A percentile compares a stretch with the other conserved stretches of the same genome.
phyloP scores from a whole-genome alignment of 2,888 invertebrate species.

The Plemyria rubiginata region DNA sequence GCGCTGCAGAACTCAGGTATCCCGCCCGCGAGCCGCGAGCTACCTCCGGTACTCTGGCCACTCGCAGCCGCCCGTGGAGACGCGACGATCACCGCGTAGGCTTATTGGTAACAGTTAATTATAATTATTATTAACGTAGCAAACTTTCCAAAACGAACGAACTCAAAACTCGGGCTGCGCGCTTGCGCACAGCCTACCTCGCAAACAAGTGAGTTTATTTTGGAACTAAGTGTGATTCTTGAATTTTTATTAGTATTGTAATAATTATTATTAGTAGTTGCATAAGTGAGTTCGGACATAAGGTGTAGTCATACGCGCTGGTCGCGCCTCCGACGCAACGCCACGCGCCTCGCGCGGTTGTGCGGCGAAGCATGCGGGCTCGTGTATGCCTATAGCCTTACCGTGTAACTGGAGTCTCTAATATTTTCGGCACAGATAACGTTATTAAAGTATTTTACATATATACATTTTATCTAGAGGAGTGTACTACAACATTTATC shows the following conservation, averaged over 20 bases:
- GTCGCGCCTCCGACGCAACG: conserved; percentile 38
- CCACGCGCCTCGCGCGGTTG: conserved; percentile 11
- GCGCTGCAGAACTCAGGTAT: conserved; percentile 17
- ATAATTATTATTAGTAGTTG: conserved; percentile 84
- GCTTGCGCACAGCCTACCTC: conserved; percentile 87
- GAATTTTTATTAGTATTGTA: conserved; percentile 86
- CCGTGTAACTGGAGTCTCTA: conserved; percentile 82
- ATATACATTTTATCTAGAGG: conserved; percentile 84
- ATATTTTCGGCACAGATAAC: conserved; percentile 82
- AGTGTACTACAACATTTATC: conserved; percentile 84
- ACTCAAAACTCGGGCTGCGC: conserved; percentile 86
- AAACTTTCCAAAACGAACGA: conserved; percentile 86
- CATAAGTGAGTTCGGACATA: conserved; percentile 75
- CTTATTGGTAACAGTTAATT: conserved; percentile 84
- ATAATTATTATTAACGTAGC: conserved; percentile 84
- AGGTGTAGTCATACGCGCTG: conserved; percentile 67
- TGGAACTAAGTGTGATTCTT: conserved; percentile 91
- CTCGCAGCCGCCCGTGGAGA: conserved; percentile 71
- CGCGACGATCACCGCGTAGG: conserved; percentile 81
- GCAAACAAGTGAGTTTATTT: conserved; percentile 91
- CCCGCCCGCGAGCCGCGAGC: conserved; percentile 40
- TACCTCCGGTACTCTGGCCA: conserved; percentile 44
- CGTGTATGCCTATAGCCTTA: conserved; percentile 68
- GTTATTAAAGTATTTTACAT: conserved; percentile 84
- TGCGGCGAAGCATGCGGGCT: conserved; percentile 44